These are phyloP conservation scores for Eurytemora carolleeae DNA, from an alignment of 1,140 invertebrate species.

Conservation along the genomic window DNA sequence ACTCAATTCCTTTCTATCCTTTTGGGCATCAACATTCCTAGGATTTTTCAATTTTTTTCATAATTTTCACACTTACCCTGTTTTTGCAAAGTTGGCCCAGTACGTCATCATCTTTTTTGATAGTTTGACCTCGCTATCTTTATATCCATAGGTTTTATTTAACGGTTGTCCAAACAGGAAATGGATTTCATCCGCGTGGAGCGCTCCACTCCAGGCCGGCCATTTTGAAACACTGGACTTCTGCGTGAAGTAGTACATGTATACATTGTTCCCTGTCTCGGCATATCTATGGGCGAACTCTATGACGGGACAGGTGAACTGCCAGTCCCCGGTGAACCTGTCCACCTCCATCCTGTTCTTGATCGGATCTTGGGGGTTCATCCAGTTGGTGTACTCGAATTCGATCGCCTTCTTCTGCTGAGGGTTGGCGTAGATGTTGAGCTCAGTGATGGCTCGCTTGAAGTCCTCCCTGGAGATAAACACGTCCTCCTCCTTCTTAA, in stretches of 20 bases:
- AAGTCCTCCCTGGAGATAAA: conserved; percentile 54
- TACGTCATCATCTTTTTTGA: conserved; percentile 74
- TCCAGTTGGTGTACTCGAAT: conserved; percentile 81
- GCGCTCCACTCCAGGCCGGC: conserved; percentile 85
- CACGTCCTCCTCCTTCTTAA: conserved; percentile 60
- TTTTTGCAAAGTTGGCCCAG: conserved; percentile 87
- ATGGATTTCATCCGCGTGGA: conserved; percentile 88
- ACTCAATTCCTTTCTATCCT: too few relatives aligned
- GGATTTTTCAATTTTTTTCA: too few relatives aligned
- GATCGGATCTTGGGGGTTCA: conserved; percentile 58
- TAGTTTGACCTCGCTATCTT: conserved; percentile 51
- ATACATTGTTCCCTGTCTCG: conserved; percentile 66
- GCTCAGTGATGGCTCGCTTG: conserved; percentile 47
- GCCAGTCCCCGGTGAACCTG: conserved; percentile 89
- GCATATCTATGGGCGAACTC: conserved; percentile 67
- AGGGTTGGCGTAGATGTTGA: conserved; percentile 62
- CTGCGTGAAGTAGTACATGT: conserved; percentile 87
- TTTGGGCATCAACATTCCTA: too few relatives aligned
- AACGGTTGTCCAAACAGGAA: conserved; percentile 84
- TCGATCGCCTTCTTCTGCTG: conserved; percentile 45
- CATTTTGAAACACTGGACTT: conserved; percentile 62
- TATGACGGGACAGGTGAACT: conserved; percentile 87
- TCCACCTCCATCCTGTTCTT: conserved; percentile 64
- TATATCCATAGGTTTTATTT: conserved; percentile 53
- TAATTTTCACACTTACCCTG: too few relatives aligned